Evolutionary conservation across 2,888 invertebrate genomes (phyloP).

Genomic region (Drosophila mettleri): DNA sequence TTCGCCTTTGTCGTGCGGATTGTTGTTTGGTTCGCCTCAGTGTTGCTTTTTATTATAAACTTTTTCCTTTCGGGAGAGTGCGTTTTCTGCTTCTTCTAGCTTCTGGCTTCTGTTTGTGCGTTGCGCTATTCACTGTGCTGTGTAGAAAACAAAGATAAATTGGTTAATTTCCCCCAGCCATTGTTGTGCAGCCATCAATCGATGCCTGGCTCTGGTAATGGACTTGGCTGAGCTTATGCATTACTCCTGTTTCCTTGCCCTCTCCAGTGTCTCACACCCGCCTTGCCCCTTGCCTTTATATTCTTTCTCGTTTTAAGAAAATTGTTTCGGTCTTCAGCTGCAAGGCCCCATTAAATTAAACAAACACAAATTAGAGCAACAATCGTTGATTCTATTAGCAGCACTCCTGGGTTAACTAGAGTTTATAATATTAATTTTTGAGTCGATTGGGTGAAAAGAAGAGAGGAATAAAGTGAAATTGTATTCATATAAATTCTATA

Average conservation of each 20-base stretch:
- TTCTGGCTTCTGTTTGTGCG: slow-evolving; percentile 13
- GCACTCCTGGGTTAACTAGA: slow-evolving; percentile 20
- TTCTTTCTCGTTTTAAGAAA: slow-evolving; percentile 31
- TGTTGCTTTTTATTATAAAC: slow-evolving; percentile 63
- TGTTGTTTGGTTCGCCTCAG: slow-evolving; percentile 52
- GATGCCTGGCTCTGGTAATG: slow-evolving; percentile 83
- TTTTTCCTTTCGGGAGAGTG: slow-evolving; percentile 54
- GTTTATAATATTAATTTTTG: slow-evolving; percentile 4
- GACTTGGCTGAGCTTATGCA: slow-evolving; percentile 83
- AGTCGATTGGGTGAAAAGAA: not conserved
- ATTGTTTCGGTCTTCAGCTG: slow-evolving; percentile 38
- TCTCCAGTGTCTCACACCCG: slow-evolving; percentile 27
- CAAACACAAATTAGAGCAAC: slow-evolving; percentile 53
- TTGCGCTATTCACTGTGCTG: slow-evolving; percentile 55
- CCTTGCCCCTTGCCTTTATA: slow-evolving; percentile 18
- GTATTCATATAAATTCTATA: not conserved
- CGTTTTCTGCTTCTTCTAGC: slow-evolving; percentile 7
- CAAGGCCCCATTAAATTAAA: slow-evolving; percentile 51
- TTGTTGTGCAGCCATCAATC: slow-evolving; percentile 84
- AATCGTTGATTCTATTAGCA: slow-evolving; percentile 45
- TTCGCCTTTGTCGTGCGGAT: slow-evolving; percentile 59
- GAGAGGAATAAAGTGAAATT: not conserved
- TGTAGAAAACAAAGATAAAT: slow-evolving; percentile 84
- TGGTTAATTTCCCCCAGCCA: slow-evolving; percentile 84
- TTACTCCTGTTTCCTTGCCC: slow-evolving; percentile 52